Percentiles rank a stretch among this genome's conserved stretches.
phyloP scores from a whole-genome alignment of 2,888 invertebrate species.

The Aleiodes leptofemur region DNA sequence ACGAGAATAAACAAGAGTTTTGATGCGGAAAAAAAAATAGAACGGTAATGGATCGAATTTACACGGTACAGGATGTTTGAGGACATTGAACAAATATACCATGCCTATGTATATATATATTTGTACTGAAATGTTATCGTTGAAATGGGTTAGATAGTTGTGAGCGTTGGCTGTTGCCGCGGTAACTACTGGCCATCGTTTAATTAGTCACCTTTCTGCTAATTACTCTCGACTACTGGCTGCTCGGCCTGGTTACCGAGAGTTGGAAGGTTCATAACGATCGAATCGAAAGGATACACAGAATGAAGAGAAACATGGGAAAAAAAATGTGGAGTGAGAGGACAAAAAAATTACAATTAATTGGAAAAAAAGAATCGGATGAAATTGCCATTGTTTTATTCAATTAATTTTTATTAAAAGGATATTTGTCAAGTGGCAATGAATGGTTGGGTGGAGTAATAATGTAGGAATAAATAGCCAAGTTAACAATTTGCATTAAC shows the following conservation, averaged over 20 bases:
- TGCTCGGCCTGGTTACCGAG: conserved; percentile 28
- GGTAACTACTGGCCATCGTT: conserved; percentile 47
- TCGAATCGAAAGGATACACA: conserved; percentile 38
- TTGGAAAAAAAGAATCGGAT: no score
- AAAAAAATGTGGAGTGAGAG: background rate
- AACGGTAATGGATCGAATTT: conserved; percentile 47
- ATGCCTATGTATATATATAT: conserved; percentile 7
- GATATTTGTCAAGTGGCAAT: background rate
- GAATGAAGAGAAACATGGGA: background rate
- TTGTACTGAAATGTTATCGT: conserved; percentile 34
- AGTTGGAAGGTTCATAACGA: conserved; percentile 27
- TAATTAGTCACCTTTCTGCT: conserved; percentile 49
- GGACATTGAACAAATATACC: conserved; percentile 42
- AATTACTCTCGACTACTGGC: conserved; percentile 44
- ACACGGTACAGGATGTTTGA: conserved; percentile 44
- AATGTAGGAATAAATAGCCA: background rate
- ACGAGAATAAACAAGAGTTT: background rate
- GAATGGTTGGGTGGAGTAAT: background rate
- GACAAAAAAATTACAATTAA: background rate
- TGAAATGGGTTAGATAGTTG: conserved; percentile 40
- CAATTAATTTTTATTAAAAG: background rate
- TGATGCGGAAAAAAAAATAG: conserved; percentile 28
- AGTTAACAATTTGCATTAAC: no score
- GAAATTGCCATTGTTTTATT: background rate
- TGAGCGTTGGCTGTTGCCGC: conserved; percentile 43